Evolutionary conservation across 1,140 invertebrate species (phyloP).

Genomic region (Drosophila bocki): DNA sequence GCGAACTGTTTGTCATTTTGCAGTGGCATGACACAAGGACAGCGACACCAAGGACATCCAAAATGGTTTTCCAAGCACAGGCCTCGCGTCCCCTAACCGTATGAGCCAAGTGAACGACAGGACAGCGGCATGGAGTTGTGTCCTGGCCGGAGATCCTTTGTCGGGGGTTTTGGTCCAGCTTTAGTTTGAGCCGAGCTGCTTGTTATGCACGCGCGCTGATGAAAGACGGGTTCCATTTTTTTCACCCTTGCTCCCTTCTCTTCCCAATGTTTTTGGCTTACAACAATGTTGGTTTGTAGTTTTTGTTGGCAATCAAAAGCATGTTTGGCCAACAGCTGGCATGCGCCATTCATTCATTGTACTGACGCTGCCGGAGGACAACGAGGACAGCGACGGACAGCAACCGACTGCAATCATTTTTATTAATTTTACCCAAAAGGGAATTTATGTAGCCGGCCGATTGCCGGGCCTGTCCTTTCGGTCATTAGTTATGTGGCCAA

Average conservation of each 20-base stretch:
- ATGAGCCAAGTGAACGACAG: conserved; percentile 63
- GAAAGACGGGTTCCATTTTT: conserved; percentile 59
- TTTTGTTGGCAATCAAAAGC: conserved; percentile 76
- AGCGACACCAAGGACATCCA: conserved; percentile 59
- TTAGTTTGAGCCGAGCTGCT: conserved; percentile 58
- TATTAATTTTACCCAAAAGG: conserved; percentile 81
- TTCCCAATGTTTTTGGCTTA: conserved; percentile 31
- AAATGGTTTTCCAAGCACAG: conserved; percentile 63
- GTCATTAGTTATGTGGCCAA: conserved; percentile 73
- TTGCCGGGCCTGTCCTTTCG: conserved; percentile 29
- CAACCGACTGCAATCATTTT: conserved; percentile 77
- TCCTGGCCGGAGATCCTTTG: conserved; percentile 33
- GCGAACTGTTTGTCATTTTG: conserved; percentile 74
- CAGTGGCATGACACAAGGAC: conserved; percentile 63
- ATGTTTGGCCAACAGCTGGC: conserved; percentile 82
- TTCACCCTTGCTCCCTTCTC: conserved; percentile 14
- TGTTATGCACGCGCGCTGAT: conserved; percentile 79
- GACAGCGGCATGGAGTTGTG: conserved; percentile 9
- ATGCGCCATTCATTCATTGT: conserved; percentile 81
- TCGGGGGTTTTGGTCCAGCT: conserved; percentile 45
- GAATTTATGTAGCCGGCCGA: conserved; percentile 71
- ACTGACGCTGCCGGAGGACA: conserved; percentile 38
- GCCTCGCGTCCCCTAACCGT: conserved; percentile 28
- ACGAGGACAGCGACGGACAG: conserved; percentile 28
- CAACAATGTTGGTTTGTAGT: conserved; percentile 41